Conservation (phyloP, 2,113 vertebrate genomes). For the Cryptotis parvus region DNA sequence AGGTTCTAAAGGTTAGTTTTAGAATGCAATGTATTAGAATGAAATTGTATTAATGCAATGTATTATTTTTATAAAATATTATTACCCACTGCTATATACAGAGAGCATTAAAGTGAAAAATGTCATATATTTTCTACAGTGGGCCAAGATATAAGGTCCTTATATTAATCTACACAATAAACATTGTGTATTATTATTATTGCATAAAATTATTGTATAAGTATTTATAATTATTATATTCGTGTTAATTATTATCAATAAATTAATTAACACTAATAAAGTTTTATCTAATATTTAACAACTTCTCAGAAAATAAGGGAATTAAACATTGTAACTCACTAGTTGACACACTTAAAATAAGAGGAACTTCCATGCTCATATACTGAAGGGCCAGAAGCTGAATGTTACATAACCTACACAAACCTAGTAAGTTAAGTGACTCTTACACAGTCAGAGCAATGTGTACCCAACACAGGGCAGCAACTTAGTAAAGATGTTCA, state of each 20-base stretch:
- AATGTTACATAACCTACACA: not conserved
- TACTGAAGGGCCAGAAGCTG: not conserved
- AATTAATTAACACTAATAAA: not conserved
- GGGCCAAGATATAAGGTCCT: conserved; percentile 1
- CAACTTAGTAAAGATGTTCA: not conserved
- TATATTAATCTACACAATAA: conserved; percentile 20
- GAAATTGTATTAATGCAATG: no score
- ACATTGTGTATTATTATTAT: not conserved
- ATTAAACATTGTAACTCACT: not conserved
- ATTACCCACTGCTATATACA: not conserved
- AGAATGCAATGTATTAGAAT: not conserved
- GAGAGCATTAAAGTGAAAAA: not conserved
- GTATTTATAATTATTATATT: not conserved
- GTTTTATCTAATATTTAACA: not conserved
- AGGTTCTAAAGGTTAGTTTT: not conserved
- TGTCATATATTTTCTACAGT: not conserved
- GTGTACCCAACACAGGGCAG: not conserved
- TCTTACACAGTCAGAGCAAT: not conserved
- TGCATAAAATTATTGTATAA: not conserved
- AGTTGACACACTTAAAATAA: not conserved
- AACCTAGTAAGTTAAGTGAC: not conserved
- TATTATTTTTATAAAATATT: not conserved
- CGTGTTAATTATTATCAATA: not conserved
- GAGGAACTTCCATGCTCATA: not conserved
- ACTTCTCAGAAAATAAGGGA: conserved; percentile 38